Evolutionary conservation across 2,113 vertebrate genomes (phyloP).

Genomic region (Rissa tridactyla): DNA sequence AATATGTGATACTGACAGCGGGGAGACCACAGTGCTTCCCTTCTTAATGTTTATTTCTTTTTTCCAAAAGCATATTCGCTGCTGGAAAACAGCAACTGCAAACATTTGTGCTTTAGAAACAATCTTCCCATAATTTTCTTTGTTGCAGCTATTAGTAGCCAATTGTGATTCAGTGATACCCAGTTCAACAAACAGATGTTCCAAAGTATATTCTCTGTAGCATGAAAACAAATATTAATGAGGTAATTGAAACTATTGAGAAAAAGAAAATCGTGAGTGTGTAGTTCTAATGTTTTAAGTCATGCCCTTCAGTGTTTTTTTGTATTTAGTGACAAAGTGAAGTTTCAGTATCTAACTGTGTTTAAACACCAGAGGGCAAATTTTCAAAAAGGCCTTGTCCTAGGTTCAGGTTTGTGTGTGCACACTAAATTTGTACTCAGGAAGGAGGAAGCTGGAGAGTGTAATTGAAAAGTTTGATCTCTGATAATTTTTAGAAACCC

Average conservation of each 20-base stretch:
- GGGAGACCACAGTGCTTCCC: constrained; percentile 71
- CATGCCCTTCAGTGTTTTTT: constrained; percentile 21
- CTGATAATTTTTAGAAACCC: neutral
- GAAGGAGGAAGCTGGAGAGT: neutral
- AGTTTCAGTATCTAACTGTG: neutral
- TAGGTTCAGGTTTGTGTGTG: neutral
- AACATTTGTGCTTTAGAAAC: constrained; percentile 73
- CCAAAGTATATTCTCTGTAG: constrained; percentile 64
- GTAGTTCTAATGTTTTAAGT: constrained; percentile 33
- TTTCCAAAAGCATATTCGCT: constrained; percentile 64
- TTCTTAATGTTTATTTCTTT: constrained; percentile 72
- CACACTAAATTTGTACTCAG: neutral
- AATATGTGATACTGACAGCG: constrained; percentile 83
- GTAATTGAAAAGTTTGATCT: neutral
- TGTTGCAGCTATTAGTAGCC: constrained; percentile 75
- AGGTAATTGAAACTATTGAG: constrained; percentile 63
- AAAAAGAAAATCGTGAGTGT: constrained; percentile 21
- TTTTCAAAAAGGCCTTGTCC: constrained; percentile 24
- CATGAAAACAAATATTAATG: constrained; percentile 79
- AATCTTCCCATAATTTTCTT: constrained; percentile 80
- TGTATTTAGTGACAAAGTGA: neutral
- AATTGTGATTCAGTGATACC: constrained; percentile 77
- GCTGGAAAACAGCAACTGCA: constrained; percentile 74
- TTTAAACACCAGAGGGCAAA: constrained; percentile 12
- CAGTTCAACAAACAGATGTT: constrained; percentile 76